Evolutionary conservation across 2,113 vertebrate genomes (phyloP).

Genomic region (Canis aureus): DNA sequence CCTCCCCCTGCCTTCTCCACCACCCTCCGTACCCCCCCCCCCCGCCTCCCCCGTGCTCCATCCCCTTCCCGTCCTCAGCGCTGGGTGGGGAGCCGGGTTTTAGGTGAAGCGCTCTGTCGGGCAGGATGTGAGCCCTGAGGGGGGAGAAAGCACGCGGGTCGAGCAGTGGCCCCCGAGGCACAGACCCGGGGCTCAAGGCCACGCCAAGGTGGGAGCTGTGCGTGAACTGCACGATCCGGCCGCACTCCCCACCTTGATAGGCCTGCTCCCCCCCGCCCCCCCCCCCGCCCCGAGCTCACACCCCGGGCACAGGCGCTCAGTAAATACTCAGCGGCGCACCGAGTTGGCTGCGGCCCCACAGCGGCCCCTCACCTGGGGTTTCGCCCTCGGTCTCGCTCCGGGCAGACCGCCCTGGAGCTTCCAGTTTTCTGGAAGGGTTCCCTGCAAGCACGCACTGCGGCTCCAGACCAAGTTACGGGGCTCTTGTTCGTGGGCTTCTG

Average conservation of each 20-base stretch:
- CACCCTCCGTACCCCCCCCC: no score
- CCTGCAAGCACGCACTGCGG: not conserved
- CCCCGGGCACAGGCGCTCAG: not conserved
- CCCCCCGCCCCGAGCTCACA: not conserved
- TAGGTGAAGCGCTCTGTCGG: not conserved
- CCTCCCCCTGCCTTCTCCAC: no score
- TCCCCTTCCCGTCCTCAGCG: not conserved
- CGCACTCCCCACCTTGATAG: not conserved
- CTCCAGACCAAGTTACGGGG: not conserved
- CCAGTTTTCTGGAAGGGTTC: not conserved
- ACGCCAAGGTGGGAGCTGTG: not conserved
- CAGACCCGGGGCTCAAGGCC: not conserved
- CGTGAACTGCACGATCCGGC: rapidly evolving
- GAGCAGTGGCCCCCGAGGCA: not conserved
- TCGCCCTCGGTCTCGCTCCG: not conserved
- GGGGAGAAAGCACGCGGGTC: not conserved
- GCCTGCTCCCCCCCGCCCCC: no score
- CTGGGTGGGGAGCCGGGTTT: not conserved
- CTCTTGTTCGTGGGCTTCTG: not conserved
- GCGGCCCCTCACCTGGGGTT: not conserved
- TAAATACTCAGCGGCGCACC: no score
- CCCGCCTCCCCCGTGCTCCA: not conserved
- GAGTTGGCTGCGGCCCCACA: not conserved
- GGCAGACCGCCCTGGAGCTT: not conserved
- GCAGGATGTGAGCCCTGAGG: not conserved